Percentiles rank a stretch among this genome's conserved stretches.
These are phyloP conservation scores for Malurus elegans DNA, from an alignment of 2,113 vertebrate species.

Conservation along the genomic window DNA sequence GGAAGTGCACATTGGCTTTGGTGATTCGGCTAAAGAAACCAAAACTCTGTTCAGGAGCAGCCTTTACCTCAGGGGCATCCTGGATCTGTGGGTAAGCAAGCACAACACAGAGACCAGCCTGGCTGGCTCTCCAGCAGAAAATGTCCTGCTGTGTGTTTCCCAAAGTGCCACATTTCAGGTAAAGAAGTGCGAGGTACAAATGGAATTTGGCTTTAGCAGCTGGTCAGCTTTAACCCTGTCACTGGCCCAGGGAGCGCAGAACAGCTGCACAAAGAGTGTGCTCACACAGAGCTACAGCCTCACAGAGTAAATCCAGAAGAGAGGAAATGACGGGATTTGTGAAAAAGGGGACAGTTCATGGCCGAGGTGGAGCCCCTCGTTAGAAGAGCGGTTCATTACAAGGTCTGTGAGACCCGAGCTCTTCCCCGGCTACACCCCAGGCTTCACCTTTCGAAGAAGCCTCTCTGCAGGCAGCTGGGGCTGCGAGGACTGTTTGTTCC, in stretches of 20 bases:
- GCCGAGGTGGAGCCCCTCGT: rapidly evolving
- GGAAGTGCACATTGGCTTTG: rapidly evolving
- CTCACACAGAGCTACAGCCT: neutral
- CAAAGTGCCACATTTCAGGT: neutral
- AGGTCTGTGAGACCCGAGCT: neutral
- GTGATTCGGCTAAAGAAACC: too few relatives aligned
- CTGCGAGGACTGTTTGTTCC: neutral
- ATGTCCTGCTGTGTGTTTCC: rapidly evolving
- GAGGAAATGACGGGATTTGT: neutral
- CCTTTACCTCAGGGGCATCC: neutral
- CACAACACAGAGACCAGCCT: neutral
- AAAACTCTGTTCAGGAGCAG: neutral
- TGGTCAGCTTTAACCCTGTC: rapidly evolving
- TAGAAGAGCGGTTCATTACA: neutral
- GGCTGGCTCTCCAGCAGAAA: neutral
- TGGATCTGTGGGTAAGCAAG: neutral
- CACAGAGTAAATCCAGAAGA: rapidly evolving
- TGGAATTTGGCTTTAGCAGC: neutral
- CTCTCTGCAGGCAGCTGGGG: neutral
- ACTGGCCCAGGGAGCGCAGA: neutral
- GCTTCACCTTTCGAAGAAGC: neutral
- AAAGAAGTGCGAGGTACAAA: neutral
- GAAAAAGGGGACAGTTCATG: neutral
- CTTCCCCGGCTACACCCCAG: neutral
- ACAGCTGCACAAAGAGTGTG: neutral